These are phyloP conservation scores for Allolobophora icterica DNA, from an alignment of 2,888 invertebrate species.

Conservation along the genomic window DNA sequence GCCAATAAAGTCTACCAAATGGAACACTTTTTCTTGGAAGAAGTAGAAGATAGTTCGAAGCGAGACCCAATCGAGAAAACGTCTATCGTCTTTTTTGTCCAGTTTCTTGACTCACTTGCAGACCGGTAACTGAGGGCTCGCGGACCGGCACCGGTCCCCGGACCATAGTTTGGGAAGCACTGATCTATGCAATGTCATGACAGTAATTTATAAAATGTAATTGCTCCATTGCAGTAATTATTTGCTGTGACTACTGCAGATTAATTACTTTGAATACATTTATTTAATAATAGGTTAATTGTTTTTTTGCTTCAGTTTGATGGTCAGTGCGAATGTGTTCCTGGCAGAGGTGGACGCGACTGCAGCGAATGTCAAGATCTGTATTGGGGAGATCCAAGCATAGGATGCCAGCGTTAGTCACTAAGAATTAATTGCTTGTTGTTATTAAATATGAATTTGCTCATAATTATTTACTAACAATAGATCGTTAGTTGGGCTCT, in stretches of 20 bases:
- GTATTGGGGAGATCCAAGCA: slow-evolving; percentile 82
- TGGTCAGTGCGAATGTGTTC: slow-evolving; percentile 76
- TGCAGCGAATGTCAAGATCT: slow-evolving; percentile 94
- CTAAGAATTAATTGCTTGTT: background rate
- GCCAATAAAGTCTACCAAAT: slow-evolving; percentile 33
- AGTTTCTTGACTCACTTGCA: too few species aligned
- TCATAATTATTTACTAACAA: background rate
- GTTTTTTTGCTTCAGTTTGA: slow-evolving; percentile 72
- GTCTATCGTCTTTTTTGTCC: too few species aligned
- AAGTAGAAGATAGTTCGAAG: too few species aligned
- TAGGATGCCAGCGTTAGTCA: slow-evolving; percentile 76
- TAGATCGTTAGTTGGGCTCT: background rate
- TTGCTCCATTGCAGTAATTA: background rate
- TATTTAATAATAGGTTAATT: background rate
- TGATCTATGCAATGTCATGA: too few species aligned
- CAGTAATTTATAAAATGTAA: background rate
- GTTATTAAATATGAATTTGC: background rate
- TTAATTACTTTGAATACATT: background rate
- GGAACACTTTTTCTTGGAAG: slow-evolving; percentile 37
- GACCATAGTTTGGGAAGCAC: too few species aligned
- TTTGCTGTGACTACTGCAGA: too few species aligned
- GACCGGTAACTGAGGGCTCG: too few species aligned
- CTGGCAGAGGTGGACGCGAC: slow-evolving; percentile 88
- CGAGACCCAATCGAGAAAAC: too few species aligned
- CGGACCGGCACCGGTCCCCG: too few species aligned